Evolutionary conservation across 2,888 invertebrate species (phyloP), one percentile per base, ranked within the genome.

Genomic region (Hydrotaea cyrtoneurina): DNA sequence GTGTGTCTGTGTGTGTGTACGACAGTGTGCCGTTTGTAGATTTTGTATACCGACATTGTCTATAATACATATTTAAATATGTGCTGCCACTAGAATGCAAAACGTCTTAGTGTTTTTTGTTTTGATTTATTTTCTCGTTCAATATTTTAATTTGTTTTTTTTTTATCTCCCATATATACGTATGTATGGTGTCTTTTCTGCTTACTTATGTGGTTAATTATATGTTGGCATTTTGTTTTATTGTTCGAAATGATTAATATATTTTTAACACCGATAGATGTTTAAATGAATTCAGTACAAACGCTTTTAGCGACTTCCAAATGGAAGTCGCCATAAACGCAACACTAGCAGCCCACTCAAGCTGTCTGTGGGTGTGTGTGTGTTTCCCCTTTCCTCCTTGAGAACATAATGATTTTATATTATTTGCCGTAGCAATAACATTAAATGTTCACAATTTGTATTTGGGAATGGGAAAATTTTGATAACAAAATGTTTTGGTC

Each of bases 221-320:
- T 43, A 43, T 39, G 39, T 39, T 66, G 21, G 23, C 13, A 23
- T 15, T 69, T 62, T 39, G 39, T 15, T 66, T n/a, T 69, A 46
- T 69, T 69, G 43, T 69, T 69, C 43, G 50, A 46, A 23, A 69
- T 69, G 43, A 69, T 69, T 69, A 69, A 69, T 69, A 23, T 17
- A 19, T 19, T 66, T 39, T 2, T 66, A 19, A 62, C 15, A 62
- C 8, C 31, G 17, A n/a, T 31, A 62, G 23, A 15, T 62, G 26
- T 62, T 62, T 15, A 62, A 62, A 62, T 62, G 26, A 62, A 62
- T 62, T 62, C 62, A 62, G n/a, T 62, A 31, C 62, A 62, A 39
- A 39, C 39, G 39, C 13, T 59, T 59, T 31, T 31, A 62, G 7
- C 31, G 31, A 4, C 31, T n/a, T 31, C 31, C 31, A 31, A 17